Evolutionary conservation across 1,140 invertebrate species (phyloP), one percentile per base, ranked within the genome.

Genomic region (Drepana arcuata): DNA sequence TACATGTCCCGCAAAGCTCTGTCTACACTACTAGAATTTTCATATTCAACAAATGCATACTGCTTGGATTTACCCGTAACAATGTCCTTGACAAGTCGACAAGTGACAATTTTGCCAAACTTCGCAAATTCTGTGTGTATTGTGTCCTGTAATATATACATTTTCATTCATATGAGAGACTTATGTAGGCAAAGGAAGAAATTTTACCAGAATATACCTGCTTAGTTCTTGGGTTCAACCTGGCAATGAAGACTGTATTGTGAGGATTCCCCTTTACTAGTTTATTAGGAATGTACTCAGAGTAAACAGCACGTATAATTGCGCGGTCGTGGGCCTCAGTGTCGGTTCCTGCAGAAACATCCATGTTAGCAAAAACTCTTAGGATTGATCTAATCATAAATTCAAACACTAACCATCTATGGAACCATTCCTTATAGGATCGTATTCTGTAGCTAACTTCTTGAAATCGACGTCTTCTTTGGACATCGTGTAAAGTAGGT

Each of bases 1-100:
- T 85, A 73, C 32, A 86, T 86, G 28, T 88, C 72, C 34, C 79
- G 80, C 16, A 89, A 79, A 2, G 91, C 92, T 43, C 82, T 83
- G 27, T 86, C 73, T 14, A 91, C 90, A 42, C 87, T 84, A 7
- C 83, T 79, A 48, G 85, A 31, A 10, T 34, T 59, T 48, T 88
- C 86, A 85, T 89, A 95, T 77, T 96, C 94, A 7, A 96, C 85
- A 83, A 97, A 96, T 2, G 90, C 93, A 80, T 96, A 97, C 27
- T 92, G 86, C 69, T 91, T 90, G 0, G 93, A 93, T 46, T 88
- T 85, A 0, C 94, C 93, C 3, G 94, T 96, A 0, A 96, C 90
- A 34, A 95, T 86, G 56, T 95, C 93, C 53, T 88, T 85, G 10
- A 96, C 89, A 5, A 96, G 54, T 38, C 89, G 85, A 23, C 89